A percentile compares a stretch with the other conserved stretches of the same genome.
These are phyloP conservation scores for Silurus meridionalis DNA, from an alignment of 2,113 vertebrate species.

Conservation along the genomic window DNA sequence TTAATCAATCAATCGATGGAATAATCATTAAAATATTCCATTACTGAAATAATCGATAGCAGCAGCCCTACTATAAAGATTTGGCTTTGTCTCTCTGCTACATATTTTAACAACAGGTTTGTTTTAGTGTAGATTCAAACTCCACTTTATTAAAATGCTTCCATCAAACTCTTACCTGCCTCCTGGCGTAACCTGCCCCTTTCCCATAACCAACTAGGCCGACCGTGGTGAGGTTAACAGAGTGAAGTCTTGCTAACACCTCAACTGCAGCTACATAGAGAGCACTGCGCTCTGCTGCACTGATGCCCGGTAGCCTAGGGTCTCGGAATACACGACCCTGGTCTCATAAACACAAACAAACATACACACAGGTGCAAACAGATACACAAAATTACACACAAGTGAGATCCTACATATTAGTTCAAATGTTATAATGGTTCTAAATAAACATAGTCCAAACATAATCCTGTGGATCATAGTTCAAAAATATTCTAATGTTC, in stretches of 20 bases:
- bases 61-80: not conserved
- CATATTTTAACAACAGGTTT: not conserved
- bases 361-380: not conserved
- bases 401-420: not conserved
- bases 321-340: conserved; percentile 90
- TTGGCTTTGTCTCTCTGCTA: not conserved
- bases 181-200: conserved; percentile 84
- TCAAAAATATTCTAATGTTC: too few relatives aligned
- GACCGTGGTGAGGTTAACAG: conserved; percentile 72
- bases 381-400: not conserved
- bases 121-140: not conserved
- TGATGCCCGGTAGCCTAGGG: conserved; percentile 73
- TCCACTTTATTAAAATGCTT: not conserved
- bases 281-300: conserved; percentile 80
- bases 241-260: conserved; percentile 82
- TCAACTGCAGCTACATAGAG: conserved; percentile 83
- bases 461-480: not conserved
- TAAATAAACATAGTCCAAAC: not conserved
- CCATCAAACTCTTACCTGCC: conserved; percentile 77
- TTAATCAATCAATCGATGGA: too few relatives aligned
- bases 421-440: not conserved
- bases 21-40: too few relatives aligned
- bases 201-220: conserved; percentile 79
- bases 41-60: too few relatives aligned
- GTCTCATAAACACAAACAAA: conserved; percentile 5